Conservation (phyloP, 2,797 vertebrate species). For the Rhinatrema bivittatum region DNA sequence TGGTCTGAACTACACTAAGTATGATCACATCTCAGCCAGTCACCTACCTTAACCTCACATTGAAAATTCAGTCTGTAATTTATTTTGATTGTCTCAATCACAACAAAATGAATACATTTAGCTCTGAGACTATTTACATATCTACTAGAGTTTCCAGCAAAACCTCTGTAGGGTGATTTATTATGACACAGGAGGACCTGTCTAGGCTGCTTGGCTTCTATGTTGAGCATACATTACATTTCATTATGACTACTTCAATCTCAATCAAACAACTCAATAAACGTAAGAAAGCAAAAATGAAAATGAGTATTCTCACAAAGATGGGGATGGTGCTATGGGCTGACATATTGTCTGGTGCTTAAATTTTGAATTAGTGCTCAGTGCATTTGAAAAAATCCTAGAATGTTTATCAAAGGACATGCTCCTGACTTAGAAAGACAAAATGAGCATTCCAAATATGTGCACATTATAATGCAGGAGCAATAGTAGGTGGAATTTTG, state of each 20-base stretch:
- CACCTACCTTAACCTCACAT: constrained; percentile 59
- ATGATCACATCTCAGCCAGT: constrained; percentile 45
- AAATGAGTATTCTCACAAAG: too few relatives aligned
- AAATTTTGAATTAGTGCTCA: too few relatives aligned
- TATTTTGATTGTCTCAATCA: constrained; percentile 64
- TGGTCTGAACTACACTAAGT: constrained; percentile 49
- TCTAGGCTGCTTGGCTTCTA: constrained; percentile 47
- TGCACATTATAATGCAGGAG: too few relatives aligned
- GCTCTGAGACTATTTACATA: constrained; percentile 53
- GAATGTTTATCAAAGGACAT: too few relatives aligned
- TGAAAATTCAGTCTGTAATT: constrained; percentile 49
- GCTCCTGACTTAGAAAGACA: too few relatives aligned
- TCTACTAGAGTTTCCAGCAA: constrained; percentile 50
- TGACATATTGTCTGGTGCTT: too few relatives aligned
- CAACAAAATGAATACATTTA: constrained; percentile 39
- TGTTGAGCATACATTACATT: constrained; percentile 60
- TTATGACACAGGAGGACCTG: constrained; percentile 59
- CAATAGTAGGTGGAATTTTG: too few relatives aligned
- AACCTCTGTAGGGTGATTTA: constrained; percentile 57
- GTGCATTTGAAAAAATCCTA: too few relatives aligned
- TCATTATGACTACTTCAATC: constrained; percentile 49
- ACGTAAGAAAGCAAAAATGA: not conserved
- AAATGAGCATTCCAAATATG: too few relatives aligned
- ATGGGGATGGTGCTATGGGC: too few relatives aligned
- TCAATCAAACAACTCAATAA: constrained; percentile 32